phyloP scores from a whole-genome alignment of 2,888 invertebrate species.

The Euclidia mi region DNA sequence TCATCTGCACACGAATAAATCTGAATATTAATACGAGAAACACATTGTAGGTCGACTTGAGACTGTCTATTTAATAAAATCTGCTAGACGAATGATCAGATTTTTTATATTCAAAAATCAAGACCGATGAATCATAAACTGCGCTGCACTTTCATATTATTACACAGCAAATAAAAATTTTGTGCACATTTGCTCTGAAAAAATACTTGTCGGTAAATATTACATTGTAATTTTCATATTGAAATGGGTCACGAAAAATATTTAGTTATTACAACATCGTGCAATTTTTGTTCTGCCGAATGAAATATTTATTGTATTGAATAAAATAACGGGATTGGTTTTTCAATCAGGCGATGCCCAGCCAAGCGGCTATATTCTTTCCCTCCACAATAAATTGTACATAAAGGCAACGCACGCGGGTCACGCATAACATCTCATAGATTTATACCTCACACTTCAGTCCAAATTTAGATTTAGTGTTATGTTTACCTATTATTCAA shows the following conservation, averaged over 20 bases:
- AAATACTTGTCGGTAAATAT: conserved; percentile 9
- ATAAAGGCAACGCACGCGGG: conserved; percentile 82
- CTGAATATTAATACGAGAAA: too few species aligned
- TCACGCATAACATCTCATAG: conserved; percentile 88
- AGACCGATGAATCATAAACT: too few species aligned
- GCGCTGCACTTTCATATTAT: conserved; percentile 10
- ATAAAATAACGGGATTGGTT: conserved; percentile 62
- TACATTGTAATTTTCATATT: conserved; percentile 23
- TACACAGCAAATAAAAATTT: conserved; percentile 12
- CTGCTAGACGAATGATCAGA: conserved; percentile 31
- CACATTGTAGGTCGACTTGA: too few species aligned
- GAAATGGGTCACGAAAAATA: conserved; percentile 45
- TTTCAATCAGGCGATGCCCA: conserved; percentile 68
- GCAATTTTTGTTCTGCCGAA: conserved; percentile 53
- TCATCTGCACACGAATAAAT: too few species aligned
- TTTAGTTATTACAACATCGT: conserved; percentile 39
- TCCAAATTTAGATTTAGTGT: conserved; percentile 89
- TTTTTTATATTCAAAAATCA: conserved; percentile 15
- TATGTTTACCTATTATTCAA: conserved; percentile 83
- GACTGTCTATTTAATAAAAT: conserved; percentile 16
- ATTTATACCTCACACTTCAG: conserved; percentile 88
- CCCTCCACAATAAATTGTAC: conserved; percentile 85
- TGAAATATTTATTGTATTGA: conserved; percentile 58
- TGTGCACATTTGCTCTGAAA: conserved; percentile 14
- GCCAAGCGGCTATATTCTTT: conserved; percentile 67